Evolutionary conservation across 2,113 vertebrate species (phyloP).

Genomic region (Symphodus melops): DNA sequence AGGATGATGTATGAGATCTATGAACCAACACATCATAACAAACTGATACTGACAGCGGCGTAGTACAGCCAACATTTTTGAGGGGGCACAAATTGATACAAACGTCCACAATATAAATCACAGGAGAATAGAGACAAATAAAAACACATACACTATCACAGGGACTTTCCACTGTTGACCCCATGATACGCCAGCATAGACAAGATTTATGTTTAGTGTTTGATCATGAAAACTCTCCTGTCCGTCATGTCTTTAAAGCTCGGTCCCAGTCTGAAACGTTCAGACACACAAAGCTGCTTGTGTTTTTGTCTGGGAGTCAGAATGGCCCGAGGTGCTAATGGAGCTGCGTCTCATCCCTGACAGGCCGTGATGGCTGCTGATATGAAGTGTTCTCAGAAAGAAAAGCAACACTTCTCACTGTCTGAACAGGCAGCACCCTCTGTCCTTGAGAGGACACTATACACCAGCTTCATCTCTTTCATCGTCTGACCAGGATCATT

Average conservation of each 20-base stretch:
- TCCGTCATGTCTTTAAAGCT: constrained; percentile 20
- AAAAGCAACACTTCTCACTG: constrained; percentile 35
- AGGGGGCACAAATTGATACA: constrained; percentile 46
- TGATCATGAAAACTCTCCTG: constrained; percentile 26
- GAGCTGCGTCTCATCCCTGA: constrained; percentile 42
- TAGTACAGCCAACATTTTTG: constrained; percentile 33
- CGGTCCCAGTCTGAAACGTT: constrained; percentile 38
- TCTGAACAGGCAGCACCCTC: constrained; percentile 46
- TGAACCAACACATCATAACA: constrained; percentile 48
- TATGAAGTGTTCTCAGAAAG: constrained; percentile 33
- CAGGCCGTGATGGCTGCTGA: constrained; percentile 40
- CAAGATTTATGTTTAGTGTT: neutral
- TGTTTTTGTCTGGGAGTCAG: constrained; percentile 33
- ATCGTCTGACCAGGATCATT: constrained; percentile 42
- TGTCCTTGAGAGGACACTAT: constrained; percentile 48
- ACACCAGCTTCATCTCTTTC: constrained; percentile 21
- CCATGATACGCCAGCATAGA: neutral
- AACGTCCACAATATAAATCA: constrained; percentile 44
- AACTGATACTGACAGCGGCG: constrained; percentile 41
- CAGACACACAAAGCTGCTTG: constrained; percentile 16
- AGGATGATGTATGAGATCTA: constrained; percentile 46
- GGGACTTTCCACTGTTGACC: constrained; percentile 11
- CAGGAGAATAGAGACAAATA: constrained; percentile 25
- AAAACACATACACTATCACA: constrained; percentile 7
- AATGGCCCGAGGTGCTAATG: constrained; percentile 50